Evolutionary conservation across 2,113 vertebrate genomes (phyloP).

Genomic region (Myocastor coypus): DNA sequence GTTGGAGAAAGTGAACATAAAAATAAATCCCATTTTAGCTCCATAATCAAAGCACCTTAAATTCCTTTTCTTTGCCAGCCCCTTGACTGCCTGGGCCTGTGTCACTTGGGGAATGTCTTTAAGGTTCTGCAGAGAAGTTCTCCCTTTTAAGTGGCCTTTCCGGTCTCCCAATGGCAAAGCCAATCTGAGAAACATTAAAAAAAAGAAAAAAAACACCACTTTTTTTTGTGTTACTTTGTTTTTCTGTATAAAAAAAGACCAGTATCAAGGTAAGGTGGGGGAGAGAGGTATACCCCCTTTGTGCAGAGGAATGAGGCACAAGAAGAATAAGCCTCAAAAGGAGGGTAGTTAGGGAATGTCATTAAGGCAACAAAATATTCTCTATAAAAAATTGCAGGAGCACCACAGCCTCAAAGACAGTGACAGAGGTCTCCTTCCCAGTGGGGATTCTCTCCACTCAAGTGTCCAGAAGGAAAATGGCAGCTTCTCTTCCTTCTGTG

Average conservation of each 20-base stretch:
- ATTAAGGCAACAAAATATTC: constrained; percentile 73
- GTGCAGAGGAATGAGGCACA: constrained; percentile 12
- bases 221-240: constrained; percentile 71
- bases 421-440: constrained; percentile 5
- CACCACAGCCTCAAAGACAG: constrained; percentile 17
- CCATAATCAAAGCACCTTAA: constrained; percentile 41
- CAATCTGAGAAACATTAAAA: constrained; percentile 66
- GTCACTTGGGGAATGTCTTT: background rate
- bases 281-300: constrained; percentile 12
- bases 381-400: constrained; percentile 57
- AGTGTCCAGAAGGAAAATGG: constrained; percentile 12
- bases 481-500: background rate
- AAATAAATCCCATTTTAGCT: constrained; percentile 73
- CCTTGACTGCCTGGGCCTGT: background rate
- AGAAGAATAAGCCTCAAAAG: constrained; percentile 34
- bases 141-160: background rate
- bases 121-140: constrained; percentile 19
- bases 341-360: constrained; percentile 3
- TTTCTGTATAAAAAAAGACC: constrained; percentile 78
- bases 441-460: background rate
- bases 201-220: constrained; percentile 27
- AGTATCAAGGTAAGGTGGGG: constrained; percentile 58
- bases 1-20: constrained; percentile 22
- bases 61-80: constrained; percentile 21
- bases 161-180: constrained; percentile 46